Evolutionary conservation across 2,113 vertebrate genomes (phyloP).

Genomic region (Elephas maximus): DNA sequence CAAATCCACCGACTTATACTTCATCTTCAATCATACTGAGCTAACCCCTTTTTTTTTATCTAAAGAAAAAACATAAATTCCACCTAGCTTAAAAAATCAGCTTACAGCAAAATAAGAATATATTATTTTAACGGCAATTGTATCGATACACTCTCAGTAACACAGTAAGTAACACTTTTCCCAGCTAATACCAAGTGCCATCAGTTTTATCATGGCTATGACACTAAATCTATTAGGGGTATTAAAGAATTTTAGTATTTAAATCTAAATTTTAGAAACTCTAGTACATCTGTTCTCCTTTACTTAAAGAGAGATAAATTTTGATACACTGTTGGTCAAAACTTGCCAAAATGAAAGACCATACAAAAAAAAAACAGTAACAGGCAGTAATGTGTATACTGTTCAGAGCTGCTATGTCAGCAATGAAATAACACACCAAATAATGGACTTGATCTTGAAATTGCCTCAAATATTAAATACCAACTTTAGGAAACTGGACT

Average conservation of each 20-base stretch:
- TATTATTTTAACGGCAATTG: not conserved
- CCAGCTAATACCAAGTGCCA: not conserved
- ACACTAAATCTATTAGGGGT: not conserved
- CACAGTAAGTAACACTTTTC: not conserved
- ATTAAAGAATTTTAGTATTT: conserved; percentile 14
- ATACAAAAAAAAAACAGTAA: not conserved
- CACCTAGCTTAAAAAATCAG: not conserved
- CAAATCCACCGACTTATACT: not conserved
- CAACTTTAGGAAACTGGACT: conserved; percentile 37
- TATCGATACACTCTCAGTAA: not conserved
- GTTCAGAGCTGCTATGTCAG: not conserved
- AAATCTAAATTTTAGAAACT: conserved; percentile 57
- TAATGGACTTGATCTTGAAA: conserved; percentile 8
- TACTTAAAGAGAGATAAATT: not conserved
- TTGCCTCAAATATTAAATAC: conserved; percentile 8
- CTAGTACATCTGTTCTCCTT: not conserved
- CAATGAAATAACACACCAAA: not conserved
- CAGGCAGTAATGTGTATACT: not conserved
- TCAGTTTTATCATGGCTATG: not conserved
- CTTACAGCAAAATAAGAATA: conserved; percentile 8
- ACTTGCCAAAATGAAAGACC: not conserved
- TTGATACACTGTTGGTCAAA: not conserved
- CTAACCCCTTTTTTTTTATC: not conserved
- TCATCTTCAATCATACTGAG: not conserved
- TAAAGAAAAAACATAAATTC: not conserved